Evolutionary conservation across 2,113 vertebrate genomes (phyloP).

Genomic region (Chaetura pelagica): DNA sequence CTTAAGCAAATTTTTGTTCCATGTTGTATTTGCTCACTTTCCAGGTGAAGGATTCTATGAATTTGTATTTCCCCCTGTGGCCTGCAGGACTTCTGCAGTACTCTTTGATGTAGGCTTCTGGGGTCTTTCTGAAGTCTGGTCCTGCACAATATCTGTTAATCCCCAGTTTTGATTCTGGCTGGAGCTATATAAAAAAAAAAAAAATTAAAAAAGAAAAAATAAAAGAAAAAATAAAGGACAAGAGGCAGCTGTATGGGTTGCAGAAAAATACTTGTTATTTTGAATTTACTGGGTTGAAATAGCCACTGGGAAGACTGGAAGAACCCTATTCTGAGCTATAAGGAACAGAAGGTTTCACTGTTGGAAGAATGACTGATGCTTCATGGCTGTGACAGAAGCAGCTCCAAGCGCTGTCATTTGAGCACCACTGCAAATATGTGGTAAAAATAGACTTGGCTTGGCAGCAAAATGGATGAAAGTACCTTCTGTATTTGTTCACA

Average conservation of each 20-base stretch:
- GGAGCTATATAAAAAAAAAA: not conserved
- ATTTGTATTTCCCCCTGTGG: not conserved
- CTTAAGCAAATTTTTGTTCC: not conserved
- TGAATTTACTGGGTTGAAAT: conserved; percentile 25
- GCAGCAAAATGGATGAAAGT: not conserved
- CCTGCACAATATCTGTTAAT: not conserved
- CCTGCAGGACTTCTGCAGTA: not conserved
- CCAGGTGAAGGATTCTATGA: not conserved
- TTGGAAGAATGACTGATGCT: conserved; percentile 18
- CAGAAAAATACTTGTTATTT: conserved; percentile 15
- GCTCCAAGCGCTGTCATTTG: conserved; percentile 27
- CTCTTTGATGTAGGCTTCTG: not conserved
- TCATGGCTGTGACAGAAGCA: conserved; percentile 31
- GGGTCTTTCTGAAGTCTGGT: not conserved
- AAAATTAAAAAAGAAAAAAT: not conserved
- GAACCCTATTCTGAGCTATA: not conserved
- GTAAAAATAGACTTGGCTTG: conserved; percentile 8
- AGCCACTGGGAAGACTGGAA: not conserved
- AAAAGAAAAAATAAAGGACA: not conserved
- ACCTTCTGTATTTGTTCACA: not conserved
- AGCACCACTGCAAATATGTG: not conserved
- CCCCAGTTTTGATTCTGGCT: not conserved
- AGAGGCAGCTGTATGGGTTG: not conserved
- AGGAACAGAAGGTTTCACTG: conserved; percentile 36
- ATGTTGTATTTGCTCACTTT: not conserved